Evolutionary conservation across 2,113 vertebrate species (phyloP), one percentile per base, ranked within the genome.

Genomic region (Carassius auratus): DNA sequence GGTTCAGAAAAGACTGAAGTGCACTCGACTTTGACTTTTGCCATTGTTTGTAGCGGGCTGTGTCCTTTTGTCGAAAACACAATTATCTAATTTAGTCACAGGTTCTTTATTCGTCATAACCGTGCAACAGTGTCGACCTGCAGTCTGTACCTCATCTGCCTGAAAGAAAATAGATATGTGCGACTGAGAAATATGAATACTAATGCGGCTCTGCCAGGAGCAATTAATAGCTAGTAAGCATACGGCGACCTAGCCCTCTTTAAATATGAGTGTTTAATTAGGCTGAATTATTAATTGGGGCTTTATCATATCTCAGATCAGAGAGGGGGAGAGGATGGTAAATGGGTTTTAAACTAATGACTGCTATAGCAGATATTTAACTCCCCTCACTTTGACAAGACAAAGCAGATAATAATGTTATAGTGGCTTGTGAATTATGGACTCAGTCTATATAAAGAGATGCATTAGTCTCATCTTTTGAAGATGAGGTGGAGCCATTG

Each of bases 211-310:
- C 83, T 89, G 85, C 78, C 83, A 77, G 68, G 42, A 85, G 77
- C 88, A 89, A 88, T 86, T 73, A 88, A 90, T 89, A 83, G 85
- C 86, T 84, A 7, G 68, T 48, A 80, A 78, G 85, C 74, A 84
- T 12, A 74, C 69, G 52, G 84, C 59, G 86, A 62, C 86, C 87
- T 77, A 52, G 87, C 84, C 87, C 87, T 92, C 87, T 85, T 93
- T 92, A 93, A 94, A 94, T 93, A 94, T 91, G 91, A 92, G 87
- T 92, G 90, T 94, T 95, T 94, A 94, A 95, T 94, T 94, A 93
- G 92, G 91, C 87, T 89, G 91, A 87, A 87, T 88, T 92, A 93
- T 93, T 93, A 93, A 93, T 94, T 94, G 92, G 87, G 87, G 86
- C 89, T 90, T 89, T 76, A 90, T 92, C 89, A 92, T 90, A 92